phyloP scores from a whole-genome alignment of 2,888 invertebrate genomes.

The Spilosoma lubricipeda region DNA sequence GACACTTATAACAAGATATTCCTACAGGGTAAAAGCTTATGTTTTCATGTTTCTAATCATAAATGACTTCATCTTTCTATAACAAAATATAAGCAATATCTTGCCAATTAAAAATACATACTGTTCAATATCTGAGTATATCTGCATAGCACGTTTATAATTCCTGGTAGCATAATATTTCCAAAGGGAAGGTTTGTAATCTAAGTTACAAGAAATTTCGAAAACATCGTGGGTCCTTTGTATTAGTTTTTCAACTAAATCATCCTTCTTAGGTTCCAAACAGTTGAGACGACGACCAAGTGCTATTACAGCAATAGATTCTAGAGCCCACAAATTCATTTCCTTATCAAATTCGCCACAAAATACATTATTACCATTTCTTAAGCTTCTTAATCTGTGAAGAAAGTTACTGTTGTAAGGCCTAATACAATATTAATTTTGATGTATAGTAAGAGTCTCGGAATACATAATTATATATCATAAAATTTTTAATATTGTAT shows the following conservation, averaged over 20 bases:
- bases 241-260: conserved; percentile 3
- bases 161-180: conserved; percentile 55
- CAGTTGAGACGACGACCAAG: conserved; percentile 11
- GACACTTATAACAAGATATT: too few relatives aligned
- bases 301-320: conserved; percentile 7
- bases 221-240: conserved; percentile 37
- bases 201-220: conserved; percentile 67
- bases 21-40: too few relatives aligned
- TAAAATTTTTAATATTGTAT: too few relatives aligned
- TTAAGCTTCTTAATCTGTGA: not conserved
- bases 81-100: not conserved
- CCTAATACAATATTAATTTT: not conserved
- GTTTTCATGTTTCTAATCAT: too few relatives aligned
- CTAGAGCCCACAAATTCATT: conserved; percentile 14
- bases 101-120: not conserved
- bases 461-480: not conserved
- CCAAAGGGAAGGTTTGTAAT: conserved; percentile 53
- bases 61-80: too few relatives aligned
- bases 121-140: conserved; percentile 1
- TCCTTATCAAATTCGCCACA: conserved; percentile 1
- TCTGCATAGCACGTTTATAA: conserved; percentile 59
- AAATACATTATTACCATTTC: not conserved
- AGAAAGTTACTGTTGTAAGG: not conserved
- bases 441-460: too few relatives aligned
- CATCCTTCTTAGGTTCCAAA: conserved; percentile 1